A percentile compares a stretch with the other conserved stretches of the same genome.
phyloP scores from a whole-genome alignment of 2,113 vertebrate species.

The Nansenia antarctica region DNA sequence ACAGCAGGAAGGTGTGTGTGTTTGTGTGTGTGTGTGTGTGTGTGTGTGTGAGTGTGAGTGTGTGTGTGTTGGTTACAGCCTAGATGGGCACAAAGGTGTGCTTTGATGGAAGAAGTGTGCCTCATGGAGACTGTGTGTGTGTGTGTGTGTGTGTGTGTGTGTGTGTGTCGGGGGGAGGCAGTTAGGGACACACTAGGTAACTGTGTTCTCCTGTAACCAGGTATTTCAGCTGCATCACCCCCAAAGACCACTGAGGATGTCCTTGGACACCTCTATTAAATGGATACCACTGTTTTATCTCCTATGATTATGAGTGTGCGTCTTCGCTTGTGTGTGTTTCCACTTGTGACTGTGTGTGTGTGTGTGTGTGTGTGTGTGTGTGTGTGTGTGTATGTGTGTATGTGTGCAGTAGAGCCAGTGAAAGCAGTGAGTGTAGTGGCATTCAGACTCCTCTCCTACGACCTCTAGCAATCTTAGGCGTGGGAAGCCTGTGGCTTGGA shows the following conservation, averaged over 20 bases:
- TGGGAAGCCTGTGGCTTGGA: constrained; percentile 28
- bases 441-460: constrained; percentile 5
- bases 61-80: too few species aligned
- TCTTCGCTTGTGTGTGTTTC: too few species aligned
- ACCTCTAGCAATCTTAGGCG: constrained; percentile 4
- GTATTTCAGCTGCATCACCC: neutral
- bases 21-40: neutral
- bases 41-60: neutral
- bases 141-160: neutral
- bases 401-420: neutral
- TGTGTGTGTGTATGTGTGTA: too few species aligned
- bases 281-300: too few species aligned
- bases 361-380: too few species aligned
- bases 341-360: constrained; percentile 2
- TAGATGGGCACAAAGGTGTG: neutral
- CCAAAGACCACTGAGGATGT: too few species aligned
- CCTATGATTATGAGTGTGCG: too few species aligned
- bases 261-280: too few species aligned
- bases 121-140: constrained; percentile 6
- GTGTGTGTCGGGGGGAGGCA: neutral
- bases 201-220: neutral
- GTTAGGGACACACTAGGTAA: neutral
- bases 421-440: constrained; percentile 35
- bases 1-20: neutral
- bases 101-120: neutral